A percentile compares a stretch with the other conserved stretches of the same genome.
These are phyloP conservation scores for Acanthurus tractus DNA, from an alignment of 2,797 vertebrate species.

Conservation along the genomic window DNA sequence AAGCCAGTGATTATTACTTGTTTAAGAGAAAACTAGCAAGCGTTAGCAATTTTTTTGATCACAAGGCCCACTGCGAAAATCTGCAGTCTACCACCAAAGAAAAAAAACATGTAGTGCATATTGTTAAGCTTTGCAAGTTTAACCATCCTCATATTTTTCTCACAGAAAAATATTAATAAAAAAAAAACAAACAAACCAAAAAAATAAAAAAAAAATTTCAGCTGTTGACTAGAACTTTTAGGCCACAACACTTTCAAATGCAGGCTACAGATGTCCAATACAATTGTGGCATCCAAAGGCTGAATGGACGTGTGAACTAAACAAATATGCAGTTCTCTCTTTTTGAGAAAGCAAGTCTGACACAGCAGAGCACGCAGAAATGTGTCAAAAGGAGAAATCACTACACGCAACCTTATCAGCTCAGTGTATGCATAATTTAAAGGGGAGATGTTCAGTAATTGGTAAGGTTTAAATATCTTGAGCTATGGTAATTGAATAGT, in stretches of 20 bases:
- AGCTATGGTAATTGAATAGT: conserved; percentile 89
- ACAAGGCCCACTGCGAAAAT: conserved; percentile 30
- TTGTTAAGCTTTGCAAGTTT: conserved; percentile 26
- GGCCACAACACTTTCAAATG: background rate
- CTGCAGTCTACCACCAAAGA: conserved; percentile 29
- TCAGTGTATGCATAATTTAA: conserved; percentile 86
- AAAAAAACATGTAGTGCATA: conserved; percentile 12
- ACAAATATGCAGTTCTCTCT: conserved; percentile 47
- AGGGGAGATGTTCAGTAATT: conserved; percentile 88
- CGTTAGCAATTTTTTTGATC: conserved; percentile 42
- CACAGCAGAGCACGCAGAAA: conserved; percentile 71
- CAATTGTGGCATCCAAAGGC: conserved; percentile 18
- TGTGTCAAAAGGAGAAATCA: conserved; percentile 83
- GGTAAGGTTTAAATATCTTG: conserved; percentile 88
- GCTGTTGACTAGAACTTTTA: conserved; percentile 16
- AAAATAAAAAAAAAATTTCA: background rate
- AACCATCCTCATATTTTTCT: conserved; percentile 26
- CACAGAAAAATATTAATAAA: background rate
- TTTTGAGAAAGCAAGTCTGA: conserved; percentile 55
- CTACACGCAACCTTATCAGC: conserved; percentile 83
- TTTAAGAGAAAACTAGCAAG: conserved; percentile 52
- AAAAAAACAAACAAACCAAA: background rate
- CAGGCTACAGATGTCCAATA: conserved; percentile 20
- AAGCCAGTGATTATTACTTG: conserved; percentile 64
- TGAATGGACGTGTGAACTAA: conserved; percentile 31